These are phyloP conservation scores for Parnassius orleans DNA, from an alignment of 2,888 invertebrate genomes.

Conservation along the genomic window DNA sequence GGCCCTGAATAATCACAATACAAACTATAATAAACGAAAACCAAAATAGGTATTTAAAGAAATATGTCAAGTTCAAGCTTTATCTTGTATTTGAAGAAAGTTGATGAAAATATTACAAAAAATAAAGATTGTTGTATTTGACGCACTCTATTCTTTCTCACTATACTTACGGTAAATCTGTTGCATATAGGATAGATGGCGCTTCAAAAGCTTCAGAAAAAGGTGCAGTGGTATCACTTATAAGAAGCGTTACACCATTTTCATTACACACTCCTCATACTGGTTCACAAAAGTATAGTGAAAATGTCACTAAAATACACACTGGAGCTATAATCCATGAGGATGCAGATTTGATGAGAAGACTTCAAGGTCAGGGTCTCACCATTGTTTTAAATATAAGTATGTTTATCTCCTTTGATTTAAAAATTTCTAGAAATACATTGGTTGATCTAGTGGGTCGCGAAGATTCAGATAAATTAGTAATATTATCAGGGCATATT, in stretches of 20 bases:
- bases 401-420: constrained; percentile 82
- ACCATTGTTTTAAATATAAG: constrained; percentile 70
- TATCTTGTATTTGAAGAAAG: constrained; percentile 28
- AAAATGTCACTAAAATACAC: constrained; percentile 83
- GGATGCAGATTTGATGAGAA: constrained; percentile 86
- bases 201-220: constrained; percentile 85
- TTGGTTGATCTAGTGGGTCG: constrained; percentile 84
- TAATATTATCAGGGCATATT: constrained; percentile 90
- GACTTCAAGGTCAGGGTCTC: constrained; percentile 80
- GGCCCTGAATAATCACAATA: no score
- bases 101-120: constrained; percentile 68
- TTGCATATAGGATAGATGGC: constrained; percentile 82
- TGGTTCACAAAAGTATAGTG: constrained; percentile 83
- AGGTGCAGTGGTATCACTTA: constrained; percentile 87
- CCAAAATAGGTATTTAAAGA: no score
- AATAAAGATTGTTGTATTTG: constrained; percentile 90
- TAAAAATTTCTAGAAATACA: constrained; percentile 84
- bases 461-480: constrained; percentile 70
- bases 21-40: no score
- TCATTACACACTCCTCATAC: constrained; percentile 89
- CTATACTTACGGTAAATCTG: constrained; percentile 84
- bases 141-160: constrained; percentile 83
- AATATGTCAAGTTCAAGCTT: no score
- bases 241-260: constrained; percentile 87
- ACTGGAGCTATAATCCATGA: constrained; percentile 87